These are phyloP conservation scores for Leuciscus idus DNA, from an alignment of 2,113 vertebrate species.

Conservation along the genomic window DNA sequence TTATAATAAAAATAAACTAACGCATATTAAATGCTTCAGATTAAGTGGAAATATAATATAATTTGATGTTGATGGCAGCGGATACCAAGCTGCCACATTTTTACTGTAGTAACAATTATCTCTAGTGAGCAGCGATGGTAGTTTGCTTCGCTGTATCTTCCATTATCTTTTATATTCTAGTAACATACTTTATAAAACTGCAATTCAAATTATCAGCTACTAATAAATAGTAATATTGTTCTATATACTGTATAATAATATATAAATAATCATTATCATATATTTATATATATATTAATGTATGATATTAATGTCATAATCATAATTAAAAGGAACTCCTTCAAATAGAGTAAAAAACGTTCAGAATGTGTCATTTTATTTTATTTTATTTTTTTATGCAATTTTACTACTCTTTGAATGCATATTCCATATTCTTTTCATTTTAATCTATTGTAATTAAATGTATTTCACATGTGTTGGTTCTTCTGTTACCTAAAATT, in stretches of 20 bases:
- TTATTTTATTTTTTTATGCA: not conserved
- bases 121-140: not conserved
- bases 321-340: not conserved
- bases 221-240: not conserved
- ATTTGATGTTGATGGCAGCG: not conserved
- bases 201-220: not conserved
- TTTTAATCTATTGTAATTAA: not conserved
- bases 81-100: not conserved
- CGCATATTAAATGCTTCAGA: not conserved
- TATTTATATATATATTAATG: not conserved
- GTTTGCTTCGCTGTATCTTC: too few species aligned
- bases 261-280: not conserved
- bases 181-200: not conserved
- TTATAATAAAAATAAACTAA: not conserved
- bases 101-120: not conserved
- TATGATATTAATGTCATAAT: not conserved
- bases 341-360: too few species aligned
- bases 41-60: not conserved
- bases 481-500: not conserved
- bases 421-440: not conserved
- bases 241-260: not conserved
- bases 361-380: too few species aligned
- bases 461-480: not conserved
- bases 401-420: not conserved
- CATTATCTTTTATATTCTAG: not conserved